Percentiles rank a stretch among this genome's conserved stretches.
These are phyloP conservation scores for Hemibagrus wyckioides DNA, from an alignment of 2,113 vertebrate genomes.

Conservation along the genomic window DNA sequence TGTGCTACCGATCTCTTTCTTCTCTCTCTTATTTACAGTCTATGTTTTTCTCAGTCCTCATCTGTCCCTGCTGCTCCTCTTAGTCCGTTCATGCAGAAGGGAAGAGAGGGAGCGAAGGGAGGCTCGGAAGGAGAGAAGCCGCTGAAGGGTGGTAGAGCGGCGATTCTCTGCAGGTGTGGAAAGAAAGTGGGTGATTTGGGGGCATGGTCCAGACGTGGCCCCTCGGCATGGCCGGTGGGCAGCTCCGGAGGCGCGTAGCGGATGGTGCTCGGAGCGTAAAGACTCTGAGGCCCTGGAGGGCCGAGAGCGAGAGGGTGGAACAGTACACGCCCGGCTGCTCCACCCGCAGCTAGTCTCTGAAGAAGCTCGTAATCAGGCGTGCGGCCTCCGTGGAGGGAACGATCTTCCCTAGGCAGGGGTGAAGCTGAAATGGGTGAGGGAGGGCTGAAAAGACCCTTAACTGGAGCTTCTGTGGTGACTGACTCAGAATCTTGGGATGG, in stretches of 20 bases:
- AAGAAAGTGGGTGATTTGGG: conserved; percentile 76
- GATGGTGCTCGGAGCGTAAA: conserved; percentile 85
- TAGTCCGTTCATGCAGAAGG: conserved; percentile 80
- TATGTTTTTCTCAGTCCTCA: conserved; percentile 69
- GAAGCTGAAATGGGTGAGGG: conserved; percentile 73
- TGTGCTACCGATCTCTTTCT: conserved; percentile 18
- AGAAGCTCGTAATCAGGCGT: conserved; percentile 79
- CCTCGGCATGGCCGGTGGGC: conserved; percentile 64
- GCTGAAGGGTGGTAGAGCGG: conserved; percentile 77
- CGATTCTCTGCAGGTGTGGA: conserved; percentile 84
- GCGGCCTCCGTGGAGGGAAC: conserved; percentile 50
- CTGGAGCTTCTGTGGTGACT: conserved; percentile 68
- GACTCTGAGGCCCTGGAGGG: conserved; percentile 78
- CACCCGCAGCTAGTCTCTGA: conserved; percentile 77
- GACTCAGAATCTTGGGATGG: conserved; percentile 74
- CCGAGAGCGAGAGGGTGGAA: conserved; percentile 80
- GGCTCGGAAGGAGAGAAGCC: conserved; percentile 75
- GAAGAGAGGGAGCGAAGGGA: conserved; percentile 73
- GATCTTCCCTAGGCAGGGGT: conserved; percentile 72
- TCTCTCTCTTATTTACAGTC: conserved; percentile 11
- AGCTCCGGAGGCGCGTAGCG: conserved; percentile 86
- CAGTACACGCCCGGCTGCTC: conserved; percentile 76
- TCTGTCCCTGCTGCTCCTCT: conserved; percentile 74
- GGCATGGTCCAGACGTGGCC: conserved; percentile 67
- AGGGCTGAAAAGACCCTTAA: conserved; percentile 71